Evolutionary conservation across 35 echinoderm and acorn worm species (phyloP), one percentile per base, ranked within the genome.

Genomic region (Ophiothrix spiculata): DNA sequence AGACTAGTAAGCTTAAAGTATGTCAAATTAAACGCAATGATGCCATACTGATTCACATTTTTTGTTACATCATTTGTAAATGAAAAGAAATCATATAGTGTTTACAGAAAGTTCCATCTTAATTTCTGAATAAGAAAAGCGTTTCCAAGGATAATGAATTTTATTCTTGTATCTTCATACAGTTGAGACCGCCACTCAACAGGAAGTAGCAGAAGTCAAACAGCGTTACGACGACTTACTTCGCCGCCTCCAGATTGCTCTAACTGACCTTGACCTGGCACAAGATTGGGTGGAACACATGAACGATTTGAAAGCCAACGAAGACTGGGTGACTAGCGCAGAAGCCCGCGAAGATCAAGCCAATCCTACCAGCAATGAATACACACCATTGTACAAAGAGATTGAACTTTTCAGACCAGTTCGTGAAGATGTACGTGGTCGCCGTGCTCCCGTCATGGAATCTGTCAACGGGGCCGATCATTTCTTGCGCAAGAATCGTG

Each of bases 211-310:
- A 17, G 91, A 91, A 39, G 95, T 98, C 80, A 91, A 88, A 77
- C 38, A 84, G 40, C 90, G 94, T 0, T 97, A 97, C 45, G 87
- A 92, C 3, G 83, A 89, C 49, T 87, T 97, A 23, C 33, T 73
- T 37, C 82, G 79, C 31, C 83, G 84, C 74, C 63, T 92, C 17
- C 60, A 86, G 31, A 89, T 76, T 75, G 31, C 77, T 14, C 80
- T 97, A 41, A 77, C 85, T 0, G 94, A 97, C 40, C 84, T 97
- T 25, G 84, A 56, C 56, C 79, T 92, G 46, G 80, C 84, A 3
- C 82, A 92, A 64, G 81, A 97, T 36, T 97, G 91, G 90, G 91
- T 92, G 38, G 91, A 97, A 64, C 87, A 92, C 42, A 64, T 86
- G 23, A 80, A 74, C 76, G 78, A 74, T 35, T 82, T 86, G 33